Percentiles rank a stretch among this genome's conserved stretches.
Evolutionary conservation across 1,140 invertebrate species (phyloP).

Genomic region (Adoxophyes honmai): DNA sequence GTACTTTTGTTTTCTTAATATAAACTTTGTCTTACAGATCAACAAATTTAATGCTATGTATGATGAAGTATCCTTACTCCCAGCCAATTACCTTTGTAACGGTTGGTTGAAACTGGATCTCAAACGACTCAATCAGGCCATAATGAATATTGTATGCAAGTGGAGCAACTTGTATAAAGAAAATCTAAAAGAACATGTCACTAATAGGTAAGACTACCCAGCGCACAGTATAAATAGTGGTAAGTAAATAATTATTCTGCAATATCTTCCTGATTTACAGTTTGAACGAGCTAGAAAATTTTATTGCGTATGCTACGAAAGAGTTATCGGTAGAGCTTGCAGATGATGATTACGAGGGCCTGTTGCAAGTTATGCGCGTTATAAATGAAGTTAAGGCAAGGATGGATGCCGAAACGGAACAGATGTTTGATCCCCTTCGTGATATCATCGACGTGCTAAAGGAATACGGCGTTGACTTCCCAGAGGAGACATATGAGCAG

Average conservation of each 20-base stretch:
- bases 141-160: constrained; percentile 86
- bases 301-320: constrained; percentile 78
- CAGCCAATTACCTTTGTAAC: constrained; percentile 76
- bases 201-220: constrained; percentile 78
- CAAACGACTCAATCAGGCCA: constrained; percentile 84
- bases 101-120: constrained; percentile 86
- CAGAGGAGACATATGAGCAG: constrained; percentile 80
- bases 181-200: constrained; percentile 85
- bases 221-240: no score
- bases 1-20: no score
- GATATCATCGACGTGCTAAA: constrained; percentile 86
- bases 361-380: constrained; percentile 79
- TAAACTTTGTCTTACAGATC: constrained; percentile 62
- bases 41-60: constrained; percentile 68
- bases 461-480: constrained; percentile 86
- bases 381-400: constrained; percentile 81
- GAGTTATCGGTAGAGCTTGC: constrained; percentile 77
- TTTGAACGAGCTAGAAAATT: constrained; percentile 78
- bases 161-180: constrained; percentile 89
- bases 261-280: constrained; percentile 27
- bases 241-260: no score
- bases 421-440: constrained; percentile 90
- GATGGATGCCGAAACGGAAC: constrained; percentile 77
- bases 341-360: constrained; percentile 82
- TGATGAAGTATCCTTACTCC: constrained; percentile 59